Percentiles rank a stretch among this genome's conserved stretches.
phyloP scores from a whole-genome alignment of 2,113 vertebrate genomes.

The Nothoprocta pentlandii region DNA sequence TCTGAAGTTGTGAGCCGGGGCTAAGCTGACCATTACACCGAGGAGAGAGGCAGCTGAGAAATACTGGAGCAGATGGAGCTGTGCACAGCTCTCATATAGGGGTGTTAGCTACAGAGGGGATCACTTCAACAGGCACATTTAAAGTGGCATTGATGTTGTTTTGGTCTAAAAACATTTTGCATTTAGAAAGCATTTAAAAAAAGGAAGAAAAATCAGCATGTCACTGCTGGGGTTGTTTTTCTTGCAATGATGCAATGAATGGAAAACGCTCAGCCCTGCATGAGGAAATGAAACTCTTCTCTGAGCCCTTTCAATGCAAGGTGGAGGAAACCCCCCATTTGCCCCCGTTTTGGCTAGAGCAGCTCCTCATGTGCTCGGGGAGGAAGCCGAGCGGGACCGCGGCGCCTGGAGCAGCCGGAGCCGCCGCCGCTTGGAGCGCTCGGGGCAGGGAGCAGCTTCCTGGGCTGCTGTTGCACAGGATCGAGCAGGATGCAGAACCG shows the following conservation, averaged over 20 bases:
- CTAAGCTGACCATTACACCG: neutral
- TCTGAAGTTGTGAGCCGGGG: slow-evolving; percentile 14
- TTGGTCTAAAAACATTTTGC: neutral
- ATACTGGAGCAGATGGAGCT: slow-evolving; percentile 61
- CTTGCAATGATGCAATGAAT: neutral
- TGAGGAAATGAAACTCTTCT: neutral
- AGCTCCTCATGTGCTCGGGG: neutral
- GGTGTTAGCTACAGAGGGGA: slow-evolving; percentile 32
- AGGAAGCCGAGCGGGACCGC: neutral
- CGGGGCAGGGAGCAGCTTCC: neutral
- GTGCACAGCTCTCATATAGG: slow-evolving; percentile 8
- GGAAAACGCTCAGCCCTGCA: neutral
- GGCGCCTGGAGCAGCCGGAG: neutral
- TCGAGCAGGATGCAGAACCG: neutral
- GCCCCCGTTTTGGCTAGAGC: fast-evolving
- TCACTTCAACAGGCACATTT: neutral
- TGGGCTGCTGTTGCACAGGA: neutral
- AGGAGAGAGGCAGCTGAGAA: slow-evolving; percentile 58
- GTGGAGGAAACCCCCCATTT: neutral
- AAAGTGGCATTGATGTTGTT: neutral
- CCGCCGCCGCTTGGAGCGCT: neutral
- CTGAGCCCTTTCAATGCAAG: neutral
- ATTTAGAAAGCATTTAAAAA: neutral
- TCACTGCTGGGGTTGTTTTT: neutral
- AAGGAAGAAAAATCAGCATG: neutral